Percentiles rank a stretch among this genome's conserved stretches.
phyloP scores from a whole-genome alignment of 1,140 invertebrate species.

The Delia radicum region DNA sequence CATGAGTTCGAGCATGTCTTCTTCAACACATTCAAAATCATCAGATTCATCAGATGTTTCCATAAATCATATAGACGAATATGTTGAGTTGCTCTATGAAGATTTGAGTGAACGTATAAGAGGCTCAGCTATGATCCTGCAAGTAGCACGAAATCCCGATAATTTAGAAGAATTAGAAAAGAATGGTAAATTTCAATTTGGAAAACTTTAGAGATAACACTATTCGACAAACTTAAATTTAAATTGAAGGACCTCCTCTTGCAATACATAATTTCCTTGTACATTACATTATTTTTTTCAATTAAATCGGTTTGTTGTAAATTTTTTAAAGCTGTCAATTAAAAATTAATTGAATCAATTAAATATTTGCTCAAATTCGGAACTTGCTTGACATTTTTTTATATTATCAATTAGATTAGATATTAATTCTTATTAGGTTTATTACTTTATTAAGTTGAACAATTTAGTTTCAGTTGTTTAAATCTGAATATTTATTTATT shows the following conservation, averaged over 20 bases:
- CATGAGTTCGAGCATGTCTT: conserved; percentile 22
- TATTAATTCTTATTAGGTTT: too few relatives aligned
- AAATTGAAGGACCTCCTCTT: too few relatives aligned
- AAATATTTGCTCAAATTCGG: too few relatives aligned
- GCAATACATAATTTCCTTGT: too few relatives aligned
- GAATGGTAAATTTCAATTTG: conserved; percentile 68
- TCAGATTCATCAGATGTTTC: conserved; percentile 59
- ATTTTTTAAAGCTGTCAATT: too few relatives aligned
- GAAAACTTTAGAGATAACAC: neutral
- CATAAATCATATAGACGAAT: conserved; percentile 86
- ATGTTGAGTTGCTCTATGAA: conserved; percentile 96
- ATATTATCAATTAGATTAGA: too few relatives aligned
- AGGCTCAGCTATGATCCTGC: conserved; percentile 87
- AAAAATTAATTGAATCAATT: too few relatives aligned
- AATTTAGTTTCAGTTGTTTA: too few relatives aligned
- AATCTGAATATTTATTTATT: too few relatives aligned
- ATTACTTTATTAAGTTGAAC: too few relatives aligned
- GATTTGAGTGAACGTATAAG: conserved; percentile 90
- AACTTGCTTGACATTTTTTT: too few relatives aligned
- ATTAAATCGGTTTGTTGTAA: neutral
- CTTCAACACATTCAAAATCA: conserved; percentile 24
- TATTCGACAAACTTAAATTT: neutral
- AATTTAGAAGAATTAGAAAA: conserved; percentile 90
- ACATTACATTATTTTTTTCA: too few relatives aligned
- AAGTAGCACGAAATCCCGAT: conserved; percentile 88